Conservation (phyloP, 2,797 vertebrate genomes). For the Alauda arvensis region DNA sequence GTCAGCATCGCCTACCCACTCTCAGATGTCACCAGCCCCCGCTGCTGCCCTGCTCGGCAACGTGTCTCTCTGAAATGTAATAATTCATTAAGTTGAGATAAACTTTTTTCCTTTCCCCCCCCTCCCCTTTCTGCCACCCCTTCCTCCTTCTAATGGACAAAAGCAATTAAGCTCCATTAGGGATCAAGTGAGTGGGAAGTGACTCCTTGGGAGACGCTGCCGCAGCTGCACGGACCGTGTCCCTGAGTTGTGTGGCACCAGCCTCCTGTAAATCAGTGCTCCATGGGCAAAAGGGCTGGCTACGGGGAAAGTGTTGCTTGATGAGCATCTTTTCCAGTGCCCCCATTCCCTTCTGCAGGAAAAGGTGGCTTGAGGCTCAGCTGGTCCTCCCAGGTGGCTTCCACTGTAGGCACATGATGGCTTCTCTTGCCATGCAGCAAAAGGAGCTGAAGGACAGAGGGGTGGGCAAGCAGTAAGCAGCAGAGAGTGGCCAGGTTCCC, state of each 20-base stretch:
- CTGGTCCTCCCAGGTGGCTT: background rate
- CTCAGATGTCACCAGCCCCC: conserved; percentile 63
- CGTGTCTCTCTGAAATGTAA: conserved; percentile 53
- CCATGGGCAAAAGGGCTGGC: background rate
- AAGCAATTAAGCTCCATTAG: conserved; percentile 58
- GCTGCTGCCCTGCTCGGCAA: conserved; percentile 46
- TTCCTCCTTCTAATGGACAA: conserved; percentile 54
- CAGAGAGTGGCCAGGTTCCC: background rate
- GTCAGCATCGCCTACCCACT: conserved; percentile 64
- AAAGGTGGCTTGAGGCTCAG: background rate
- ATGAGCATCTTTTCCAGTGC: background rate
- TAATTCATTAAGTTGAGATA: conserved; percentile 54
- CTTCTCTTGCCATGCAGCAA: background rate
- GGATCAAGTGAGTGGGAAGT: conserved; percentile 23
- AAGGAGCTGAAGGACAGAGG: background rate
- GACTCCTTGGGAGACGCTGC: background rate
- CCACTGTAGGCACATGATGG: background rate
- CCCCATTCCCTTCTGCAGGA: background rate
- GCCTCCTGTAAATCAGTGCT: background rate
- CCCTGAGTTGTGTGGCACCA: background rate
- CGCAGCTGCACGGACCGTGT: background rate
- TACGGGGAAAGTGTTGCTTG: background rate
- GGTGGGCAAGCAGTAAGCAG: background rate
- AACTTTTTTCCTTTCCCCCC: background rate
- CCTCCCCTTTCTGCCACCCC: background rate